Base-by-base conservation (phyloP, 2,888 invertebrate species). In the Drosophila formosana region DNA sequence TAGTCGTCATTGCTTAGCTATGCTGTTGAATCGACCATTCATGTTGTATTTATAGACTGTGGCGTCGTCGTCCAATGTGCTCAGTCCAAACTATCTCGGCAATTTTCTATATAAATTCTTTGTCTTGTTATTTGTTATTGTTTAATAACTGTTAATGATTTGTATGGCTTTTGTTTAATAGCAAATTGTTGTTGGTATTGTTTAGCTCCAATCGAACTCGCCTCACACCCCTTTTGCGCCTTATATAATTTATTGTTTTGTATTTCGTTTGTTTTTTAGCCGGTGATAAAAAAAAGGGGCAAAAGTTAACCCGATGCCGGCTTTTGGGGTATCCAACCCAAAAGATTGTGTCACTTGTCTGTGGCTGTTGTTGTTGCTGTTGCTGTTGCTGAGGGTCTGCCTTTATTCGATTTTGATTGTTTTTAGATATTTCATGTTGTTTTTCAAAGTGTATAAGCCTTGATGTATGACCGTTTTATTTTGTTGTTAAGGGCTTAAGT, bases 111-210 rank as follows among this genome's bases (percentile, higher is more conserved):
- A 68, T 61, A 77, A 66, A 61, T 64, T 80, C 64, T 72, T 64
- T 47, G 51, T 4, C 56, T 55, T 60, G 53, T 66, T 66, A 13
- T n/a, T 41, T 41, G 25, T 45, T 57, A 78, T 82, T 85, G 82
- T 85, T 88, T 82, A 89, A 88, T 88, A 83, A 88, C 75, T 82
- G 80, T 78, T 88, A 82, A 85, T 73, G 61, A 75, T 75, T 85
- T 88, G 70, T 78, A 71, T 75, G 46, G 85, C 79, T 52, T 66
- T 78, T 81, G 78, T 87, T 74, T 52, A 68, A 26, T 46, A 62
- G 50, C 57, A 66, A 78, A 67, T 75, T 68, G 57, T 61, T 72
- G 52, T 26, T 70, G 47, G 47, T 60, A 39, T 77, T 81, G 85
- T 66, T 25, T 30, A 30, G 30, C 30, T 30, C 30, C 30, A 37